These are phyloP conservation scores for Asbolus verrucosus DNA, from an alignment of 1,140 invertebrate genomes.

Conservation along the genomic window DNA sequence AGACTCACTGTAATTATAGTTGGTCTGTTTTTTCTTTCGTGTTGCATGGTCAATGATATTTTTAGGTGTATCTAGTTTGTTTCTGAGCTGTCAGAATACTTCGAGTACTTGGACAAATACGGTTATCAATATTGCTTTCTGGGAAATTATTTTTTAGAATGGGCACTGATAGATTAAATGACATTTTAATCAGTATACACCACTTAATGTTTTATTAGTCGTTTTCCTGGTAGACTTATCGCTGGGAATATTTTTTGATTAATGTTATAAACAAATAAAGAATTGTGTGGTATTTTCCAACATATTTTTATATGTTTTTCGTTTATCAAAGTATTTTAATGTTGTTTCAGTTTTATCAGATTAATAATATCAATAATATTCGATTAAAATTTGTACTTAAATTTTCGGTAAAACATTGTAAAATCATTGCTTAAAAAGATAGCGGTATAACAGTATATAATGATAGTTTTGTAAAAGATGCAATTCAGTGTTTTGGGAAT, in stretches of 20 bases:
- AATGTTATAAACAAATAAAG: neutral
- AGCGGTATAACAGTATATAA: too few relatives aligned
- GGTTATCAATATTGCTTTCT: neutral
- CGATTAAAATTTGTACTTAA: too few relatives aligned
- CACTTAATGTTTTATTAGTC: too few relatives aligned
- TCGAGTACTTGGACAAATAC: neutral
- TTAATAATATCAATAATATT: too few relatives aligned
- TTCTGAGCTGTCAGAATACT: neutral
- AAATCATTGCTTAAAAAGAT: too few relatives aligned
- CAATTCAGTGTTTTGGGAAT: too few relatives aligned
- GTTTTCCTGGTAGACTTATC: constrained; percentile 2
- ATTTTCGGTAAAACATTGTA: too few relatives aligned
- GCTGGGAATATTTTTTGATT: constrained; percentile 7
- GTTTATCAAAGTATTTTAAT: too few relatives aligned
- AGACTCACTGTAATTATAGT: constrained; percentile 24
- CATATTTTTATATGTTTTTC: too few relatives aligned
- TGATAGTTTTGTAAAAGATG: too few relatives aligned
- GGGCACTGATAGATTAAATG: neutral
- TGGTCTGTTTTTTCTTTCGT: neutral
- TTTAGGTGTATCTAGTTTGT: neutral
- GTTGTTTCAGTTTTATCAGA: too few relatives aligned
- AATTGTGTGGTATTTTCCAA: too few relatives aligned
- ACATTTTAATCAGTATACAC: neutral
- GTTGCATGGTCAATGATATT: neutral
- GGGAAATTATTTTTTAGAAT: neutral